Evolutionary conservation across 2,888 invertebrate genomes (phyloP).

Genomic region (Hydraecia micacea): DNA sequence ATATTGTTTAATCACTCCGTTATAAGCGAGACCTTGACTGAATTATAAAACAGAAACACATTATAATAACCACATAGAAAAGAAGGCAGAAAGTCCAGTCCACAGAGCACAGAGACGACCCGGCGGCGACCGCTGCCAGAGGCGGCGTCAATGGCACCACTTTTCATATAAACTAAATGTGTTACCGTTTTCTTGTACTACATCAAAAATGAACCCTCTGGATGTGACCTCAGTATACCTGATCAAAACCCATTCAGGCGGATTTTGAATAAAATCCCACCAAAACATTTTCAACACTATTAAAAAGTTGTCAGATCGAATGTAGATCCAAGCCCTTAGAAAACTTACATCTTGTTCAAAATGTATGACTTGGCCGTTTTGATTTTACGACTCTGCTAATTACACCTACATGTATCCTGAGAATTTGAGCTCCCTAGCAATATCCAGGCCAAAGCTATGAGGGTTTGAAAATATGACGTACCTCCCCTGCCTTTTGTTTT

Average conservation of each 20-base stretch:
- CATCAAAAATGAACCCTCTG: neutral
- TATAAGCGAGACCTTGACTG: constrained; percentile 40
- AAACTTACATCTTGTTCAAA: neutral
- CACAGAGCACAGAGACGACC: neutral
- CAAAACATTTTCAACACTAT: neutral
- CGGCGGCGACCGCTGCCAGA: neutral
- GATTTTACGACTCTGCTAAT: neutral
- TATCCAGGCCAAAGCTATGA: neutral
- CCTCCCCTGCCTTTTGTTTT: neutral
- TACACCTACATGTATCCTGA: neutral
- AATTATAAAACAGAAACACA: constrained; percentile 50
- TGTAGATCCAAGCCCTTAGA: neutral
- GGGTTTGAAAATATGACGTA: neutral
- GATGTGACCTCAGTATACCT: neutral
- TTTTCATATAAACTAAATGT: neutral
- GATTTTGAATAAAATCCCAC: neutral
- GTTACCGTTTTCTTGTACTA: neutral
- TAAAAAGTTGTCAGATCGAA: neutral
- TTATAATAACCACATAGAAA: constrained; percentile 1
- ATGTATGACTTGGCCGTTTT: too few relatives aligned
- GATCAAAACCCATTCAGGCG: neutral
- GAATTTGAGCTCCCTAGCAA: neutral
- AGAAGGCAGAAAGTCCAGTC: constrained; percentile 8
- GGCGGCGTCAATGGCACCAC: neutral
- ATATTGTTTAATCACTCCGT: constrained; percentile 42